Percentiles rank a stretch among this genome's conserved stretches.
phyloP scores from a whole-genome alignment of 37 sponge, comb jelly and placozoan genomes.

The Geodia barretti region DNA sequence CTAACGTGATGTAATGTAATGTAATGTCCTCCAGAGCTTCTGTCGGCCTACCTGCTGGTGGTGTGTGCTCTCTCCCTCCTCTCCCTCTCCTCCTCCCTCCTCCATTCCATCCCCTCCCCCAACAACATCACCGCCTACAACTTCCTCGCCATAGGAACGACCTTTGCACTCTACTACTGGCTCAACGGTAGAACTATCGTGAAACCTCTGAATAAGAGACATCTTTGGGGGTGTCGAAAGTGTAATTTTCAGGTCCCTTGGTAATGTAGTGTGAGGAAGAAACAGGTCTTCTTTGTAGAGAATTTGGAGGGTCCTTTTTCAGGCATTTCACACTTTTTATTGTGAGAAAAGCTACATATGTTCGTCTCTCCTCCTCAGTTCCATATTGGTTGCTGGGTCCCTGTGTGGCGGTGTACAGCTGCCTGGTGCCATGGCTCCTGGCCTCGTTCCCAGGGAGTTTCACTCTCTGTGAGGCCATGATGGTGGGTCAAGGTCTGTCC shows the following conservation, averaged over 20 bases:
- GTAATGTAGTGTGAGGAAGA: not conserved
- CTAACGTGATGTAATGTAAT: too few relatives aligned
- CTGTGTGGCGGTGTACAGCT: constrained; percentile 23
- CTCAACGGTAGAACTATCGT: constrained; percentile 6
- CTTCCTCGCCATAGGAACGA: constrained; percentile 20
- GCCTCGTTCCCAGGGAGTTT: constrained; percentile 52
- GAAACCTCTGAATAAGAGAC: not conserved
- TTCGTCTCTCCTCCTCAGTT: not conserved
- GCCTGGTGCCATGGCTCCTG: constrained; percentile 48
- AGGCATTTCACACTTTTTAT: not conserved
- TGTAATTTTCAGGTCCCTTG: not conserved
- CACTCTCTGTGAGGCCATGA: constrained; percentile 62
- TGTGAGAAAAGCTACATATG: not conserved
- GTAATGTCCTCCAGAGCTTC: constrained; percentile 18
- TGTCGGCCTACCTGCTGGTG: constrained; percentile 37
- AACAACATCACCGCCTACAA: constrained; percentile 62
- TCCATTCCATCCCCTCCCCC: constrained; percentile 55
- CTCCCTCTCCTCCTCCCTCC: constrained; percentile 55
- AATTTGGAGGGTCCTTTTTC: not conserved
- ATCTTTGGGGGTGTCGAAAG: not conserved
- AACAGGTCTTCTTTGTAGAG: not conserved
- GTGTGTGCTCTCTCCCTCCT: constrained; percentile 19
- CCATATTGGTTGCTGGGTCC: constrained; percentile 16
- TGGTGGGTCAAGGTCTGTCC: constrained; percentile 55
- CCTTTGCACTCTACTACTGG: constrained; percentile 18